Base-by-base conservation (phyloP, 2,888 invertebrate species). In the Chrysina gloriosa region DNA sequence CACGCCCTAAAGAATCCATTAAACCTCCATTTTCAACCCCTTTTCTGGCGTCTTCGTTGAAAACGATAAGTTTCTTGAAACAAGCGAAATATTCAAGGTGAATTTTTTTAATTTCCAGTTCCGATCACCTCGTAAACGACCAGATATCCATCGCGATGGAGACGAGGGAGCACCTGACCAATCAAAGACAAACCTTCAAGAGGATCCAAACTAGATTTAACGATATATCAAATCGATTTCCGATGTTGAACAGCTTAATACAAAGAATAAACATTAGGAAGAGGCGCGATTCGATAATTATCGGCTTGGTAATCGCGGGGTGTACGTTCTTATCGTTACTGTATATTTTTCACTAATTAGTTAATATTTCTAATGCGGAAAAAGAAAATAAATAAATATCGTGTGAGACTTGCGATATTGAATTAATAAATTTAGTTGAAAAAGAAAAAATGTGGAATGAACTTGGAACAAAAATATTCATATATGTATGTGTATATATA, bases 91-190 rank as follows among this genome's bases (percentile, higher is more conserved):
- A 67, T 47, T 69, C 42, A 9, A 34, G 50, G 27, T 54, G 23
- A 27, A 39, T 29, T 36, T 61, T 86, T 87, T 27, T 84, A 31
- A 3, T 27, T 61, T 42, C 11, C 9, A 97, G 97, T 83, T 97
- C 98, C 0, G 96, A 96, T 80, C 89, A 94, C 72, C 84, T 98
- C 80, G 89, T 98, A 11, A 97, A 97, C 80, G 98, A 98, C 79
- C 98, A 99, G 85, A 97, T 98, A 74, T 93, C 93, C 79, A 96
- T 99, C 82, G 98, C 98, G 63, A 93, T 98, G 86, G 96, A 97
- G 80, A 97, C 98, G 2, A 92, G 96, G 76, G 98, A 99, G 73
- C 95, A 97, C 82, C 86, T 99, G 74, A 87, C 92, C 39, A 90
- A 90, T 9, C 98, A 99, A 82, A 88, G 96, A 63, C 92, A 93